Evolutionary conservation across 2,888 invertebrate species (phyloP), one percentile per base, ranked within the genome.

Genomic region (Argynnis bischoffii): DNA sequence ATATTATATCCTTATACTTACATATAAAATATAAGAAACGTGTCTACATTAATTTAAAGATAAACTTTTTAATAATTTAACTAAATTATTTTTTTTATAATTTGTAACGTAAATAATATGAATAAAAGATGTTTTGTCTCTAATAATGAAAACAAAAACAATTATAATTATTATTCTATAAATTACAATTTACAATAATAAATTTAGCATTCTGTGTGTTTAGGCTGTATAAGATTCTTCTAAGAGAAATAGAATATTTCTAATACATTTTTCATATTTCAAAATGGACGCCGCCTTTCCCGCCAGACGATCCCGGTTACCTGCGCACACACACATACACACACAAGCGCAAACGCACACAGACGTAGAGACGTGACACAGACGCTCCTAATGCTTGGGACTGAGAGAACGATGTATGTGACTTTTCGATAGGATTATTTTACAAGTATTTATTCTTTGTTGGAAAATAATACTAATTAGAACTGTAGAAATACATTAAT

Each of bases 241-340:
- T 88, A 82, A 87, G 89, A 89, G 80, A 79, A 77, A 59, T 41
- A 41, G 35, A 79, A 69, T 80, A 79, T 81, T 85, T 85, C 84
- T 85, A 83, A 86, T 80, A 78, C 77, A 80, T 79, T 79, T 76
- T 81, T 75, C 78, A 78, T 76, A 71, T 74, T 79, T 80, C 80
- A 79, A 79, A 80, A 79, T 88, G 87, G 77, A 80, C 81, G 78
- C 80, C 71, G 79, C 81, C 81, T 85, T 84, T 84, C 78, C 81
- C 82, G 82, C 76, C 81, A 84, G 83, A 83, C 88, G 88, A 84
- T 89, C 90, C 90, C 86, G 82, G 87, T 89, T 92, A 91, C 91
- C 91, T 91, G 90, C 89, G 90, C 84, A 77, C 35, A 51, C 69
- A 66, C 77, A 76, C 78, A 76, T 76, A 59, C 76, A 71, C 77